Conservation (phyloP, 2,797 vertebrate species). For the Paramormyrops hopkinsi region DNA sequence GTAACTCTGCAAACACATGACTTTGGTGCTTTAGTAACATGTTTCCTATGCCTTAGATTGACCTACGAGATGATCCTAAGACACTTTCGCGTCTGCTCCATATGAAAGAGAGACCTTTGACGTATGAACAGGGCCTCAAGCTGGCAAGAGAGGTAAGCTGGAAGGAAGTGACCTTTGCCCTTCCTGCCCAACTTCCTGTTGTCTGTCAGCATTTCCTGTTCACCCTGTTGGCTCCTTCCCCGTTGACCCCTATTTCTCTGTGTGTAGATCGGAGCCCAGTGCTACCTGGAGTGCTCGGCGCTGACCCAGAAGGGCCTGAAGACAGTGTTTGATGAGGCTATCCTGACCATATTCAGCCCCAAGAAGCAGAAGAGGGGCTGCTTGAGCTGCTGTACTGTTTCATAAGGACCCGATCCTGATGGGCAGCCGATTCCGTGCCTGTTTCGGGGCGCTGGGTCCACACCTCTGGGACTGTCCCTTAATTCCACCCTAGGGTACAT, state of each 20-base stretch:
- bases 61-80: constrained; percentile 79
- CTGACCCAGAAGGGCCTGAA: constrained; percentile 82
- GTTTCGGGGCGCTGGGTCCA: constrained; percentile 13
- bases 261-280: constrained; percentile 74
- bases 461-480: neutral
- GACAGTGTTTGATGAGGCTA: constrained; percentile 79
- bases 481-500: neutral
- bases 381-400: constrained; percentile 61
- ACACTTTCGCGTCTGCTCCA: constrained; percentile 76
- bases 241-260: neutral
- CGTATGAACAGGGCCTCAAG: constrained; percentile 76
- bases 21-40: neutral
- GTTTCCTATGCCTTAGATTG: constrained; percentile 59
- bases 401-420: constrained; percentile 51
- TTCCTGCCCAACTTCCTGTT: neutral
- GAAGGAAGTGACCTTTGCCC: neutral
- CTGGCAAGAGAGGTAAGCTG: constrained; percentile 70
- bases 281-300: constrained; percentile 79
- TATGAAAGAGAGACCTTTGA: constrained; percentile 82
- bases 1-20: neutral
- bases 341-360: constrained; percentile 78
- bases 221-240: neutral
- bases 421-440: constrained; percentile 15
- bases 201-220: neutral
- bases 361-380: constrained; percentile 71